Conservation (phyloP, 2,797 vertebrate species). For the Etheostoma perlongum region DNA sequence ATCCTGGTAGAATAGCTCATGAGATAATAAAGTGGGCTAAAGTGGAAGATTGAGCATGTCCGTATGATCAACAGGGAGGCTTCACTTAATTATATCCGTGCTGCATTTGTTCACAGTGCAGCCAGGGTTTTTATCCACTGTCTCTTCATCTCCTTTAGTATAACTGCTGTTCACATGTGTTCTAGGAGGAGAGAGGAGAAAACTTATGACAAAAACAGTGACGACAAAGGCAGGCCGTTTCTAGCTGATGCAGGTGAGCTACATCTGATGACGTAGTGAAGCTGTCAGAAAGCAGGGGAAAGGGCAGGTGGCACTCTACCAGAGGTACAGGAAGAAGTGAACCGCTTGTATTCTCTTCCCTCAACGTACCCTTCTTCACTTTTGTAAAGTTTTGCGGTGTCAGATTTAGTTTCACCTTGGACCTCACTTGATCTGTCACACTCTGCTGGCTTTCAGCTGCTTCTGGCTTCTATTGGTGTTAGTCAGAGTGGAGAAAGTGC, state of each 20-base stretch:
- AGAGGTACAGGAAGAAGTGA: neutral
- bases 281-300: constrained; percentile 25
- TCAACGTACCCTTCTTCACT: neutral
- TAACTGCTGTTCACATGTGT: neutral
- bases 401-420: neutral
- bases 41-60: constrained; percentile 19
- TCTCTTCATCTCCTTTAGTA: neutral
- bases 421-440: constrained; percentile 16
- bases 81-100: constrained; percentile 17
- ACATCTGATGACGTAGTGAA: constrained; percentile 5
- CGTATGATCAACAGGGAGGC: constrained; percentile 9
- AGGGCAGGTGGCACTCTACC: neutral
- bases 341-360: constrained; percentile 4
- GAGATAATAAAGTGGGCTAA: neutral
- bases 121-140: constrained; percentile 10
- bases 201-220: neutral
- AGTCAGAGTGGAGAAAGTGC: constrained; percentile 21
- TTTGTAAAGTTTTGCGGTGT: constrained; percentile 16
- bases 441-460: constrained; percentile 8
- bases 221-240: neutral
- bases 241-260: neutral
- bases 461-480: constrained; percentile 7
- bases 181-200: neutral
- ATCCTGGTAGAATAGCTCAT: constrained; percentile 3
- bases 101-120: constrained; percentile 23